Conservation (phyloP, 2,888 invertebrate genomes). For the Idaea straminata region DNA sequence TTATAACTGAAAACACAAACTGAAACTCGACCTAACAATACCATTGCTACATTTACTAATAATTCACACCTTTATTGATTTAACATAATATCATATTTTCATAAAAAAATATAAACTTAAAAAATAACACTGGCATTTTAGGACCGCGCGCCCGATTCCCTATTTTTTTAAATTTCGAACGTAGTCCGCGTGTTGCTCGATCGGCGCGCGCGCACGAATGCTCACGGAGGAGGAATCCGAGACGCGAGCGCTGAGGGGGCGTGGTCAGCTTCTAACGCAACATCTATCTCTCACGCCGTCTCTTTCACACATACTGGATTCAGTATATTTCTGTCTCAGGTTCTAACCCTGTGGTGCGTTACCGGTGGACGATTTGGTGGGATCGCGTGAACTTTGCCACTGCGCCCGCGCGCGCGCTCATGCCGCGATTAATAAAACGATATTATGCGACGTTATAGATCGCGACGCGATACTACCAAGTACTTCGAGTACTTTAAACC, state of each 20-base stretch:
- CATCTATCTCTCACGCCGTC: slow-evolving; percentile 62
- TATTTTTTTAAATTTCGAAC: slow-evolving; percentile 44
- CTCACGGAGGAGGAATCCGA: slow-evolving; percentile 69
- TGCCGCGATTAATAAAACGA: slow-evolving; percentile 68
- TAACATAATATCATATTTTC: slow-evolving; percentile 11
- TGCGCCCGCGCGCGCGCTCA: slow-evolving; percentile 59
- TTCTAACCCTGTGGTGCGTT: slow-evolving; percentile 67
- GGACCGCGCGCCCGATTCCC: slow-evolving; percentile 55
- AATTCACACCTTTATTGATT: slow-evolving; percentile 40
- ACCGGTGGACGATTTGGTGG: slow-evolving; percentile 63
- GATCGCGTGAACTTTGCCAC: slow-evolving; percentile 76
- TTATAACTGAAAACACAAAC: slow-evolving; percentile 68
- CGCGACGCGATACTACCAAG: slow-evolving; percentile 59
- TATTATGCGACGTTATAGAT: slow-evolving; percentile 66
- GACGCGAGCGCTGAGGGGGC: slow-evolving; percentile 61
- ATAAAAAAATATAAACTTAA: slow-evolving; percentile 25
- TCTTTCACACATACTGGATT: slow-evolving; percentile 31
- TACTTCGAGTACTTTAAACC: slow-evolving; percentile 46
- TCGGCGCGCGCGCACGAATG: slow-evolving; percentile 78
- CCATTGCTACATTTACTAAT: slow-evolving; percentile 43
- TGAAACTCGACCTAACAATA: slow-evolving; percentile 47
- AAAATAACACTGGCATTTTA: slow-evolving; percentile 47
- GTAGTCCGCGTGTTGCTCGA: slow-evolving; percentile 58
- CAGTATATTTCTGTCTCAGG: slow-evolving; percentile 41
- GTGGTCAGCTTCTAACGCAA: slow-evolving; percentile 76